phyloP scores from a whole-genome alignment of 2,113 vertebrate species.

The Buteo buteo region DNA sequence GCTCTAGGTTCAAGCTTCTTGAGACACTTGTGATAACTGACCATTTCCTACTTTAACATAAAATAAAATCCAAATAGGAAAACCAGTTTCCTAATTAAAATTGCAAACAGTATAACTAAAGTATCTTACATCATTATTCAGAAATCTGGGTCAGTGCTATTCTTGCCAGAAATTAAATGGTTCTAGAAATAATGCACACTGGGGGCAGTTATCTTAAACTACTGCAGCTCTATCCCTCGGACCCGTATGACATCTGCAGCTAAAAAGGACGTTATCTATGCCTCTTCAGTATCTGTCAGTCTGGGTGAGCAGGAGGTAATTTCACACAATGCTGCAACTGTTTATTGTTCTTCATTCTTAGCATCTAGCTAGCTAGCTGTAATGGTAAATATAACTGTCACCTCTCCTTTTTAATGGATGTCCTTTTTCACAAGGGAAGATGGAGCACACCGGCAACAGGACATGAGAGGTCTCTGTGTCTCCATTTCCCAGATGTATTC shows the following conservation, averaged over 20 bases:
- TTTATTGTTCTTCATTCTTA: not conserved
- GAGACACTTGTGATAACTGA: not conserved
- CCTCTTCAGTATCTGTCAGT: not conserved
- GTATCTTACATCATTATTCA: not conserved
- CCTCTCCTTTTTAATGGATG: not conserved
- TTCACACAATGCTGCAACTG: not conserved
- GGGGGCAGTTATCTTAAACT: not conserved
- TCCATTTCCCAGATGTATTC: not conserved
- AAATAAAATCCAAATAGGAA: not conserved
- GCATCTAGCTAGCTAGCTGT: not conserved
- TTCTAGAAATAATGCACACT: not conserved
- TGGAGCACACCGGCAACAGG: not conserved
- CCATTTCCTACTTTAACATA: not conserved
- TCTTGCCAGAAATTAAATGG: not conserved
- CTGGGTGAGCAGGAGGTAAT: not conserved
- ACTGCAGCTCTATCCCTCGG: not conserved
- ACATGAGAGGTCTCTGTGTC: not conserved
- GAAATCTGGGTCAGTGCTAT: not conserved
- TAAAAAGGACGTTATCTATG: not conserved
- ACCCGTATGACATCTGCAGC: rapidly evolving
- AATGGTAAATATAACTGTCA: not conserved
- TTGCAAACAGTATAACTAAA: not conserved
- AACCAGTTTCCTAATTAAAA: not conserved
- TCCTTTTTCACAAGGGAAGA: not conserved
- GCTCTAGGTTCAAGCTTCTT: not conserved